Evolutionary conservation across 2,113 vertebrate genomes (phyloP).

Genomic region (Sarotherodon lohbergeri): DNA sequence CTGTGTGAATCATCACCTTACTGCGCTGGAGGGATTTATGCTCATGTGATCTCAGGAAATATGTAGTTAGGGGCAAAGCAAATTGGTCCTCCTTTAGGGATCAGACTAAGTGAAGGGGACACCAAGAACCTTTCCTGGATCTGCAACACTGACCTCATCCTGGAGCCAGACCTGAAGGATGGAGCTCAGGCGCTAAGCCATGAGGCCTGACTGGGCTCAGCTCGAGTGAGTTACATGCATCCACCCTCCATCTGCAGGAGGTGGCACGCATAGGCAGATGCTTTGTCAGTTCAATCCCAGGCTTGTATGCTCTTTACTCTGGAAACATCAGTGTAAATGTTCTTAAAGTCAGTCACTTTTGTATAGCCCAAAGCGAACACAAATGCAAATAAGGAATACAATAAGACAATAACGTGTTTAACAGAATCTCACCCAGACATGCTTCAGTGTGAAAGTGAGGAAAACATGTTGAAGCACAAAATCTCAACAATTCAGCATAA

Average conservation of each 20-base stretch:
- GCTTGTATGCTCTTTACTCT: not conserved
- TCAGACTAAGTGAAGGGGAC: not conserved
- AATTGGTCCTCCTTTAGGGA: not conserved
- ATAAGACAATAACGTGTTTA: not conserved
- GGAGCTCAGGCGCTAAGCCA: not conserved
- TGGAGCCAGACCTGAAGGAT: not conserved
- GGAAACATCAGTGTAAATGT: rapidly evolving
- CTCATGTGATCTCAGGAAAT: not conserved
- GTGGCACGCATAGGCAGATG: not conserved
- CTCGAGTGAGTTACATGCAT: not conserved
- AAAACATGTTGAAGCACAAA: not conserved
- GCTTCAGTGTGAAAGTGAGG: not conserved
- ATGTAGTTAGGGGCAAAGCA: not conserved
- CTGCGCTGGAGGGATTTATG: not conserved
- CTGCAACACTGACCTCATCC: not conserved
- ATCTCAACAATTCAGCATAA: not conserved
- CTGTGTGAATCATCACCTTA: not conserved
- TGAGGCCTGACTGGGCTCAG: not conserved
- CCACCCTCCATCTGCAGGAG: not conserved
- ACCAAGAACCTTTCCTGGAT: not conserved
- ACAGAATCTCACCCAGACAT: not conserved
- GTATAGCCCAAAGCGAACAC: not conserved
- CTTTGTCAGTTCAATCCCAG: not conserved
- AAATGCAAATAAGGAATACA: not conserved
- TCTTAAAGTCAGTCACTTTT: not conserved